phyloP scores from a whole-genome alignment of 1,140 invertebrate species.

The Phortica variegata region DNA sequence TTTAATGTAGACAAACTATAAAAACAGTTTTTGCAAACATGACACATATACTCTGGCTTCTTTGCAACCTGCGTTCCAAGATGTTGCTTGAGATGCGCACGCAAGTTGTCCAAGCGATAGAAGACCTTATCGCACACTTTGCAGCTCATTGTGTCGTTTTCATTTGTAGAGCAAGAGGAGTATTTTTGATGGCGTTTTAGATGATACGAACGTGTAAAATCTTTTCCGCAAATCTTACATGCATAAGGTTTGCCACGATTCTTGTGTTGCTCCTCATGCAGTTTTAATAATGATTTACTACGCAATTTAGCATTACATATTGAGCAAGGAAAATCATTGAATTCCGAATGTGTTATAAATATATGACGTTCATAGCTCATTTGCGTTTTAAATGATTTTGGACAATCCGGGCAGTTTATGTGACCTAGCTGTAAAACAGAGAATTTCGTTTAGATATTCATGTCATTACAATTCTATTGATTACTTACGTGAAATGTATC shows the following conservation, averaged over 20 bases:
- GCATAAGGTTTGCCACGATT: slow-evolving; percentile 50
- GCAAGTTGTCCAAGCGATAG: slow-evolving; percentile 74
- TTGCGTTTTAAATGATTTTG: slow-evolving; percentile 54
- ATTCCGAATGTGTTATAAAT: slow-evolving; percentile 50
- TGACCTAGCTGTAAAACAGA: slow-evolving; percentile 37
- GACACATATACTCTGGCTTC: slow-evolving; percentile 67
- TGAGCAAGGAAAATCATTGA: slow-evolving; percentile 40
- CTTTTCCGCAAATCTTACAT: slow-evolving; percentile 62
- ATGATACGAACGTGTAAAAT: slow-evolving; percentile 76
- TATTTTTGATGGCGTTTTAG: slow-evolving; percentile 73
- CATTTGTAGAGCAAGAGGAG: slow-evolving; percentile 70
- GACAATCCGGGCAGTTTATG: slow-evolving; percentile 55
- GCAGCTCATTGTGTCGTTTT: slow-evolving; percentile 46
- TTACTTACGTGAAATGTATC: slow-evolving; percentile 51
- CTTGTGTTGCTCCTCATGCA: slow-evolving; percentile 49
- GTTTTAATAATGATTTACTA: slow-evolving; percentile 35
- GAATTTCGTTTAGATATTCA: background rate
- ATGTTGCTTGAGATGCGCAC: slow-evolving; percentile 74
- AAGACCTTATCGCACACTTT: slow-evolving; percentile 74
- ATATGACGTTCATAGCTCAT: slow-evolving; percentile 53
- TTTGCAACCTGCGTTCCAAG: slow-evolving; percentile 66
- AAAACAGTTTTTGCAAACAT: slow-evolving; percentile 71
- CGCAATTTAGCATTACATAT: slow-evolving; percentile 54
- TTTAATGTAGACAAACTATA: slow-evolving; percentile 66
- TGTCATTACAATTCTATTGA: background rate